Evolutionary conservation across 2,888 invertebrate species (phyloP), one percentile per base, ranked within the genome.

Genomic region (Chaitophorus viminalis): DNA sequence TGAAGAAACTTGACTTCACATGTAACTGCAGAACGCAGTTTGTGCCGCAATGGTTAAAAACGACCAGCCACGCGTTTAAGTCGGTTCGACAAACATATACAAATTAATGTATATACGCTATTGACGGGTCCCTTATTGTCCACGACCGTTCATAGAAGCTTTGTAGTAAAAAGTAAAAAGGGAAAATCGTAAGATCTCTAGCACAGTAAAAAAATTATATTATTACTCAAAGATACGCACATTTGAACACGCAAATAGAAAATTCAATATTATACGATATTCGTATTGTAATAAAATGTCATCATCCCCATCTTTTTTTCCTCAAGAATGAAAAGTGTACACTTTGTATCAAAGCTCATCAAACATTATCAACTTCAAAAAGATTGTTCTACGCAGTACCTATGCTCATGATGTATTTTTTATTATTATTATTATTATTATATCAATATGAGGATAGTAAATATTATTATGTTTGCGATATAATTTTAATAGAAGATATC

Each of bases 1-100:
- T 77, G 76, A 46, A 25, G 31, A 68, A 54, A 84, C 65, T 76
- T 31, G 60, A 76, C 84, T 76, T 65, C 8, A 21, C 46, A 18
- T 31, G 36, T 1, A 52, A 65, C 39, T 36, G 65, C 25, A 46
- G 11, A 11, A 14, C 11, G 11, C 46, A 46, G 25, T 77, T 77
- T 77, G 31, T 46, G 14, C n/a, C 18, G 29, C 31, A 82, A 60
- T n/a, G 25, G 46, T 81, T 82, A 36, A 60, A 72, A 39, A 46
- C 82, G 21, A 31, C 46, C 52, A 68, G 82, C 31, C 46, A 65
- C 18, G 29, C 65, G 29, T 82, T 52, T 25, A 72, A 82, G 31
- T 72, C 72, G 72, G 52, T 29, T 72, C 31, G 33, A 33, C 17
- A 33, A 25, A 72, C 25, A n/a, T 33, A 72, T 46, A 60, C 25